Percentiles rank a stretch among this genome's conserved stretches.
Conservation (phyloP, 2,888 invertebrate genomes). For the Erebia ligea region DNA sequence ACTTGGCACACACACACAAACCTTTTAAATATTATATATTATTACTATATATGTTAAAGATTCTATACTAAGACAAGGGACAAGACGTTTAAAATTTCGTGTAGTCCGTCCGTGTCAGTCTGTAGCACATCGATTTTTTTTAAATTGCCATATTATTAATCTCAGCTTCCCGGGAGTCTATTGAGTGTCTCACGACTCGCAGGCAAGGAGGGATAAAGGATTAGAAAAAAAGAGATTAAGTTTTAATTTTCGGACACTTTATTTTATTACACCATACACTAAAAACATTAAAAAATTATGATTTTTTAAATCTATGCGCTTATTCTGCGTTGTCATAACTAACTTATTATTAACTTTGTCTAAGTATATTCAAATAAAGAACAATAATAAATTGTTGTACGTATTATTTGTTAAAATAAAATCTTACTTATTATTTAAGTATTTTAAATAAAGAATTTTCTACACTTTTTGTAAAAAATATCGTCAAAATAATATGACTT, state of each 20-base stretch:
- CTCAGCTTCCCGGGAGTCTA: constrained; percentile 69
- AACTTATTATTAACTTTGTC: background rate
- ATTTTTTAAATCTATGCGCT: background rate
- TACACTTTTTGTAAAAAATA: background rate
- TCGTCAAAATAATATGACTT: background rate
- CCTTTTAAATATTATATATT: constrained; percentile 20
- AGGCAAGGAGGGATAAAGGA: constrained; percentile 13
- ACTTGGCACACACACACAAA: constrained; percentile 31
- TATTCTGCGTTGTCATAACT: background rate
- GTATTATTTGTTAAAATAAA: background rate
- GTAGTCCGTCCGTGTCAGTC: background rate
- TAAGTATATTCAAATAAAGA: background rate
- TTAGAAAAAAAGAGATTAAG: constrained; percentile 22
- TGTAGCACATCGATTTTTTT: too few relatives aligned
- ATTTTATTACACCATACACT: constrained; percentile 31
- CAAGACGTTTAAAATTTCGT: background rate
- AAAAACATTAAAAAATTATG: constrained; percentile 3
- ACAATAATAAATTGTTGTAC: background rate
- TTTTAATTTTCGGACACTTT: constrained; percentile 36
- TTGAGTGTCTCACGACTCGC: background rate
- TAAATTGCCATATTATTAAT: constrained; percentile 47
- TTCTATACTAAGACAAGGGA: background rate
- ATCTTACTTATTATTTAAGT: background rate
- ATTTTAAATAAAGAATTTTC: background rate
- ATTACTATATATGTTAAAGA: background rate